A percentile compares a stretch with the other conserved stretches of the same genome.
Conservation (phyloP, 2,113 vertebrate species). For the Ptyas mucosa region DNA sequence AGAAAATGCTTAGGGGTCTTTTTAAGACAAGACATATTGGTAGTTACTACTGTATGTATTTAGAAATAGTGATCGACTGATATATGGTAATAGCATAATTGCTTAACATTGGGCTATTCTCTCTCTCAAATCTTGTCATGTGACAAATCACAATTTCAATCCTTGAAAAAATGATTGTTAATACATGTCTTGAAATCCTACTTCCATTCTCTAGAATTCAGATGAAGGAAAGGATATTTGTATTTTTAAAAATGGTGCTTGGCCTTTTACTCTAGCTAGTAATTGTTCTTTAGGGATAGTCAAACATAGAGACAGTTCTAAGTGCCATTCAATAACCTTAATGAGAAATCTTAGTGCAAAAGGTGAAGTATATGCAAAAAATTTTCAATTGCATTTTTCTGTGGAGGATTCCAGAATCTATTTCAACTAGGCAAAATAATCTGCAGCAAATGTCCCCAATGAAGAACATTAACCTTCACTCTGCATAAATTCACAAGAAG, state of each 20-base stretch:
- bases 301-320: constrained; percentile 61
- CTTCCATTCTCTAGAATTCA: constrained; percentile 28
- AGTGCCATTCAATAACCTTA: constrained; percentile 63
- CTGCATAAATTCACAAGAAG: constrained; percentile 47
- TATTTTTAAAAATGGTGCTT: constrained; percentile 55
- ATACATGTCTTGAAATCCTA: constrained; percentile 12
- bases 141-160: not conserved
- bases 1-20: not conserved
- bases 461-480: constrained; percentile 54
- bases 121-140: not conserved
- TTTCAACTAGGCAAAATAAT: constrained; percentile 63
- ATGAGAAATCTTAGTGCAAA: constrained; percentile 66
- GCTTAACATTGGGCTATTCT: constrained; percentile 15
- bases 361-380: constrained; percentile 61
- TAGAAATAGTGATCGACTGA: not conserved
- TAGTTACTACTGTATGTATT: not conserved
- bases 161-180: not conserved
- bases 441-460: constrained; percentile 57
- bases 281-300: constrained; percentile 57
- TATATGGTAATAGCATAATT: not conserved
- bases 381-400: constrained; percentile 33
- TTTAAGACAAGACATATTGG: not conserved
- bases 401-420: constrained; percentile 56
- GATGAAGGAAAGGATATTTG: constrained; percentile 31
- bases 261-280: constrained; percentile 47